phyloP scores from a whole-genome alignment of 2,888 invertebrate species.

The Linnaemya vulpina region DNA sequence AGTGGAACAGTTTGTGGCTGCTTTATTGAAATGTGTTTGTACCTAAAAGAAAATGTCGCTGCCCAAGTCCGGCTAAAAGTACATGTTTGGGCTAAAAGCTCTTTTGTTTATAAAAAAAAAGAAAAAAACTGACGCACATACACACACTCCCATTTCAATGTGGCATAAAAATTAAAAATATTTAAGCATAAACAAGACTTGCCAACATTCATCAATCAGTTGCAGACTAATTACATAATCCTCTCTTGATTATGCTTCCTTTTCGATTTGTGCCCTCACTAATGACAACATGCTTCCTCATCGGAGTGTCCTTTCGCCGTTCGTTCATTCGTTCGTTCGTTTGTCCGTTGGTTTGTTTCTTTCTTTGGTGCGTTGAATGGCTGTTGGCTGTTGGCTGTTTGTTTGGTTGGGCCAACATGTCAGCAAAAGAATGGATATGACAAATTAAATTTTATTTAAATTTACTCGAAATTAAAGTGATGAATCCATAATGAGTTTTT shows the following conservation, averaged over 20 bases:
- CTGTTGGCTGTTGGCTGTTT: slow-evolving; percentile 23
- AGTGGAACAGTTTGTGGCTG: slow-evolving; percentile 39
- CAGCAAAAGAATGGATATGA: slow-evolving; percentile 64
- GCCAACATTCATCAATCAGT: slow-evolving; percentile 82
- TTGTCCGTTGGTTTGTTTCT: neutral
- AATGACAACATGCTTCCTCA: slow-evolving; percentile 42
- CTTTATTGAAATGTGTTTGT: neutral
- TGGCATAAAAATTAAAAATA: slow-evolving; percentile 43
- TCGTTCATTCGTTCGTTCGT: neutral
- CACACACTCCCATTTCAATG: slow-evolving; percentile 52
- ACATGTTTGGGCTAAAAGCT: slow-evolving; percentile 66
- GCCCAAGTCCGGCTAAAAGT: slow-evolving; percentile 18
- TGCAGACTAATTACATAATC: slow-evolving; percentile 83
- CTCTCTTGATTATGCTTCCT: slow-evolving; percentile 81
- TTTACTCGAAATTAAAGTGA: slow-evolving; percentile 55
- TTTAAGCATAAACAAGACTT: slow-evolving; percentile 58
- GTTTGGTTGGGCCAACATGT: slow-evolving; percentile 52
- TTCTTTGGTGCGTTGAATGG: neutral
- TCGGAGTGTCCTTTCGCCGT: neutral
- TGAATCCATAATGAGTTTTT: slow-evolving; percentile 57
- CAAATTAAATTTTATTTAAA: slow-evolving; percentile 63
- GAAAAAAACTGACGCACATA: too few relatives aligned
- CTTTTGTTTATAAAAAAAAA: slow-evolving; percentile 22
- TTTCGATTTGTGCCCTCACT: slow-evolving; percentile 74
- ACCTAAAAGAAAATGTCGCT: slow-evolving; percentile 24